These are phyloP conservation scores for Nymphalis c-album DNA, from an alignment of 2,888 invertebrate genomes.

Conservation along the genomic window DNA sequence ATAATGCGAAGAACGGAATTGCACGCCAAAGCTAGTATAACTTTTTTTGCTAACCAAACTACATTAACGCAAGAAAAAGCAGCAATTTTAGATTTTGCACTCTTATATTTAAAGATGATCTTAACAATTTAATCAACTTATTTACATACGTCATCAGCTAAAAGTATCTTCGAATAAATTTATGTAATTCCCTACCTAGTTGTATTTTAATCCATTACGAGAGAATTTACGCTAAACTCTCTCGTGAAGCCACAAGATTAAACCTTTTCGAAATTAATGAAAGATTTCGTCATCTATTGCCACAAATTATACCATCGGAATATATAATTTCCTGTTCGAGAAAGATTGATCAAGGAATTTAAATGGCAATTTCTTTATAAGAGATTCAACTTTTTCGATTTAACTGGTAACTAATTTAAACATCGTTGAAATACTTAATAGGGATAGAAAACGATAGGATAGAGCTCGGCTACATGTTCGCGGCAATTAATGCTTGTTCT, in stretches of 20 bases:
- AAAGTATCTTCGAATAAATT: not conserved
- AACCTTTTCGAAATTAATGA: slow-evolving; percentile 6
- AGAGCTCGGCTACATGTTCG: not conserved
- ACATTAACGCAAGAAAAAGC: too few species aligned
- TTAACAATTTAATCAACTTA: not conserved
- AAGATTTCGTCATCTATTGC: slow-evolving; percentile 14
- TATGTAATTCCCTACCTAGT: not conserved
- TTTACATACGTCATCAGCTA: not conserved
- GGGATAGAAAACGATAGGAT: not conserved
- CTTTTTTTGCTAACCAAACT: too few species aligned
- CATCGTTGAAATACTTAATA: slow-evolving; percentile 11
- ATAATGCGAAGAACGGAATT: too few species aligned
- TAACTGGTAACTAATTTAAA: slow-evolving; percentile 19
- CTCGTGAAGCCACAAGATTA: not conserved
- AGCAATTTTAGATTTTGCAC: too few species aligned
- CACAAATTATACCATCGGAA: slow-evolving; percentile 33
- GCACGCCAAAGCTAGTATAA: too few species aligned
- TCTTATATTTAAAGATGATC: too few species aligned
- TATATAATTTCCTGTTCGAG: slow-evolving; percentile 34
- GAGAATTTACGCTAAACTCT: slow-evolving; percentile 7
- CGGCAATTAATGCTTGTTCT: not conserved
- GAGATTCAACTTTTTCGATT: slow-evolving; percentile 31
- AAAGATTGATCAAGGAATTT: slow-evolving; percentile 35
- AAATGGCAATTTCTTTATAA: slow-evolving; percentile 29
- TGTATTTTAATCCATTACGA: slow-evolving; percentile 6